Evolutionary conservation across 2,797 vertebrate species (phyloP).

Genomic region (Naso thynnoides): DNA sequence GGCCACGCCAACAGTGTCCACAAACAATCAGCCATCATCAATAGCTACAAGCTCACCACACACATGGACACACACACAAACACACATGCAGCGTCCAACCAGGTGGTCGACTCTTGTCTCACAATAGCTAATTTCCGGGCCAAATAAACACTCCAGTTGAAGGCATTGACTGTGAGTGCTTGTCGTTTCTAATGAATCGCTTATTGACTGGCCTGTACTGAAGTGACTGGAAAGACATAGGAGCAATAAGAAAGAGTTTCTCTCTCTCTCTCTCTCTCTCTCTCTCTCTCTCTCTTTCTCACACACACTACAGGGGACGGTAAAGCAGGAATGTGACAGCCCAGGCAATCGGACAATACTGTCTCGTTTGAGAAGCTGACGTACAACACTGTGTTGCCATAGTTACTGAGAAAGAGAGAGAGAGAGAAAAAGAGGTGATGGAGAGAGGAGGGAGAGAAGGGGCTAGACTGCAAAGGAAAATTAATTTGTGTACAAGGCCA

Average conservation of each 20-base stretch:
- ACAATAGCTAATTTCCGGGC: slow-evolving; percentile 73
- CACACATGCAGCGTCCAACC: slow-evolving; percentile 39
- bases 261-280: slow-evolving; percentile 20
- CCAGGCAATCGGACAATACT: slow-evolving; percentile 69
- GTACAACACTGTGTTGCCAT: slow-evolving; percentile 82
- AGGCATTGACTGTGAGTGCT: slow-evolving; percentile 59
- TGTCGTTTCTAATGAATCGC: slow-evolving; percentile 71
- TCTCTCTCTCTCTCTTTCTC: slow-evolving; percentile 26
- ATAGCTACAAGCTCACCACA: slow-evolving; percentile 38
- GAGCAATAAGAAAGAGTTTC: slow-evolving; percentile 28
- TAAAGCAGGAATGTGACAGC: slow-evolving; percentile 68
- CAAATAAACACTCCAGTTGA: slow-evolving; percentile 62
- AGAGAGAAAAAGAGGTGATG: slow-evolving; percentile 47
- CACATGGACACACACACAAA: background rate
- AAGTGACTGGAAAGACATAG: slow-evolving; percentile 55
- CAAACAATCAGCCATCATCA: slow-evolving; percentile 78
- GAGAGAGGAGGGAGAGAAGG: slow-evolving; percentile 48
- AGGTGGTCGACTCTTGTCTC: slow-evolving; percentile 70
- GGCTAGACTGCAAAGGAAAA: slow-evolving; percentile 71
- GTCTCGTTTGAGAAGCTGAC: slow-evolving; percentile 79
- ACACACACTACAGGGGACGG: slow-evolving; percentile 40
- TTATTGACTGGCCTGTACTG: slow-evolving; percentile 61
- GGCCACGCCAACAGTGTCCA: slow-evolving; percentile 72
- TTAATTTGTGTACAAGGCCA: slow-evolving; percentile 80
- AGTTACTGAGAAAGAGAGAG: slow-evolving; percentile 74